A percentile compares a stretch with the other conserved stretches of the same genome.
Evolutionary conservation across 1,140 invertebrate genomes (phyloP).

Genomic region (Cecropterus lyciades): DNA sequence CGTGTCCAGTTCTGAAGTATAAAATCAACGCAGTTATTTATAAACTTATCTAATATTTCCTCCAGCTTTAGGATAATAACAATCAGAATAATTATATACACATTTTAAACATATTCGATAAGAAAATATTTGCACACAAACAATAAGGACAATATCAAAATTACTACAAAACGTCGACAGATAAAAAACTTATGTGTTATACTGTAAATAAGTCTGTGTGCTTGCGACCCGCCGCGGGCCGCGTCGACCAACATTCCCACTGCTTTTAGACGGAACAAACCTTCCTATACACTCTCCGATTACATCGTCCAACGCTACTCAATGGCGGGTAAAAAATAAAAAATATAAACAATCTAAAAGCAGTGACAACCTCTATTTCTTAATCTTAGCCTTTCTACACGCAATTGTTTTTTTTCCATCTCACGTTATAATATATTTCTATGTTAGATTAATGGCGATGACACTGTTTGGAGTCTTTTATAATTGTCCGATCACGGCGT

Average conservation of each 20-base stretch:
- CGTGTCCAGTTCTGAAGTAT: too few species aligned
- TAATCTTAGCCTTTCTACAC: constrained; percentile 59
- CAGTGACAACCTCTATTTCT: constrained; percentile 48
- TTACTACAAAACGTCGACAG: background rate
- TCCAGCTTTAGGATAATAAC: too few species aligned
- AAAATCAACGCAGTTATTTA: too few species aligned
- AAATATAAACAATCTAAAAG: constrained; percentile 44
- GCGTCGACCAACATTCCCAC: constrained; percentile 26
- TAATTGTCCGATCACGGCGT: background rate
- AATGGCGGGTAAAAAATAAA: constrained; percentile 31
- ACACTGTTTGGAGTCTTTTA: constrained; percentile 39
- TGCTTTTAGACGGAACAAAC: constrained; percentile 38
- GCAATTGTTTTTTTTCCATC: constrained; percentile 43
- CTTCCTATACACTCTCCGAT: background rate
- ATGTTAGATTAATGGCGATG: constrained; percentile 40
- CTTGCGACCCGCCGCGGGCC: constrained; percentile 16
- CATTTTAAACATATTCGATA: too few species aligned
- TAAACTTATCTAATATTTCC: too few species aligned
- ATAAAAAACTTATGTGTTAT: background rate
- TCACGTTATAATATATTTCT: constrained; percentile 46
- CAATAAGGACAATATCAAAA: background rate
- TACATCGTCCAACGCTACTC: constrained; percentile 3
- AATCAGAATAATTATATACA: too few species aligned
- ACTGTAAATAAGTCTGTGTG: constrained; percentile 25
- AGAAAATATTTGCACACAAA: background rate